These are phyloP conservation scores for Dicaeum eximium DNA, from an alignment of 2,113 vertebrate species.

Conservation along the genomic window DNA sequence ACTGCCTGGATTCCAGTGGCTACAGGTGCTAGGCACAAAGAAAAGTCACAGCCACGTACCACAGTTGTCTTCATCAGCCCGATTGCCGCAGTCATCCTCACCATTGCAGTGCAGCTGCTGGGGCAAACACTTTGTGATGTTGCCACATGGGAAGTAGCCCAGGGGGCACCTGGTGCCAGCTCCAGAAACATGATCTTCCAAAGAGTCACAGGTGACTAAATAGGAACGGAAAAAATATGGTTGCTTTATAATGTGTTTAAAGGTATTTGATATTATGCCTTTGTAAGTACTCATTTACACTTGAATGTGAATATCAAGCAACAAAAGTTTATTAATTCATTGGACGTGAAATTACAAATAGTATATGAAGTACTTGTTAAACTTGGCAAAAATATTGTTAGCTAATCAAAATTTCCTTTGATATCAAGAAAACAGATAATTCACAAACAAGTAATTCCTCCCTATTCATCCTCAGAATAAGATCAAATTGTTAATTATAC, in stretches of 20 bases:
- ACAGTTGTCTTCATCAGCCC: conserved; percentile 90
- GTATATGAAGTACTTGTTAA: not conserved
- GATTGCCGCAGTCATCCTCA: conserved; percentile 91
- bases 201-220: conserved; percentile 62
- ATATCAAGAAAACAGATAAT: not conserved
- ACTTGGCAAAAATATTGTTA: not conserved
- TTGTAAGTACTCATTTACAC: not conserved
- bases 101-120: conserved; percentile 92
- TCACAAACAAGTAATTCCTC: not conserved
- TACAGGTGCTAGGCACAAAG: not conserved
- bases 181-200: conserved; percentile 70
- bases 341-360: not conserved
- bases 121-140: conserved; percentile 86
- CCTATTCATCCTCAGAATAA: not conserved
- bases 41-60: conserved; percentile 73
- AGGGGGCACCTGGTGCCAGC: conserved; percentile 74
- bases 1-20: not conserved
- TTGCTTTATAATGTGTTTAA: not conserved
- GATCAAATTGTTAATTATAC: not conserved
- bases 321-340: not conserved
- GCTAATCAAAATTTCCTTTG: not conserved
- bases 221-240: not conserved
- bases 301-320: not conserved
- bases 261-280: not conserved
- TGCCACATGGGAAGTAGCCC: conserved; percentile 94